Evolutionary conservation across 2,797 vertebrate species (phyloP).

Genomic region (Enteromius argenteus): DNA sequence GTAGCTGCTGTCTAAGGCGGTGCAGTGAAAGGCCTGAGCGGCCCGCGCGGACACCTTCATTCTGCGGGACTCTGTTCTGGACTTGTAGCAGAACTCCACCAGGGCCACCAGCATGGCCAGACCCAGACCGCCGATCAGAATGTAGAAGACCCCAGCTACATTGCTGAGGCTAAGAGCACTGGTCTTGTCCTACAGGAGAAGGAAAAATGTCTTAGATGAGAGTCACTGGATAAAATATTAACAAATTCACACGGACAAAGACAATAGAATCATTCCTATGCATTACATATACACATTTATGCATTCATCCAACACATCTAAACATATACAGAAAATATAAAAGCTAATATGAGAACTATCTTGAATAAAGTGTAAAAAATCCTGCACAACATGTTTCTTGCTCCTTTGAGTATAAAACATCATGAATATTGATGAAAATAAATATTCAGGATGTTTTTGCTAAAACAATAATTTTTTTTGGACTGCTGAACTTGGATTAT

Average conservation of each 20-base stretch:
- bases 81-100: slow-evolving; percentile 99
- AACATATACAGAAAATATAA: neutral
- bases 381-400: neutral
- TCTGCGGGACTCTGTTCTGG: slow-evolving; percentile 95
- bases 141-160: slow-evolving; percentile 99
- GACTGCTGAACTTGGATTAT: neutral
- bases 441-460: neutral
- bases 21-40: slow-evolving; percentile 86
- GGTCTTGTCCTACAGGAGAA: slow-evolving; percentile 90
- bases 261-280: slow-evolving; percentile 22
- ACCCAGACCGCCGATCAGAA: slow-evolving; percentile 97
- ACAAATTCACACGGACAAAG: slow-evolving; percentile 13
- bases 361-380: neutral
- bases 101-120: slow-evolving; percentile 99
- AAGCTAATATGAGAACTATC: neutral
- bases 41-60: slow-evolving; percentile 93
- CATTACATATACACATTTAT: neutral
- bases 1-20: slow-evolving; percentile 81
- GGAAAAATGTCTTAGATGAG: slow-evolving; percentile 31
- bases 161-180: slow-evolving; percentile 98
- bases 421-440: neutral
- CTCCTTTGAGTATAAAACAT: neutral
- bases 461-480: neutral
- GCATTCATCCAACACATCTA: slow-evolving; percentile 3
- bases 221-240: neutral